These are phyloP conservation scores for Colius striatus DNA, from an alignment of 2,113 vertebrate genomes.

Conservation along the genomic window DNA sequence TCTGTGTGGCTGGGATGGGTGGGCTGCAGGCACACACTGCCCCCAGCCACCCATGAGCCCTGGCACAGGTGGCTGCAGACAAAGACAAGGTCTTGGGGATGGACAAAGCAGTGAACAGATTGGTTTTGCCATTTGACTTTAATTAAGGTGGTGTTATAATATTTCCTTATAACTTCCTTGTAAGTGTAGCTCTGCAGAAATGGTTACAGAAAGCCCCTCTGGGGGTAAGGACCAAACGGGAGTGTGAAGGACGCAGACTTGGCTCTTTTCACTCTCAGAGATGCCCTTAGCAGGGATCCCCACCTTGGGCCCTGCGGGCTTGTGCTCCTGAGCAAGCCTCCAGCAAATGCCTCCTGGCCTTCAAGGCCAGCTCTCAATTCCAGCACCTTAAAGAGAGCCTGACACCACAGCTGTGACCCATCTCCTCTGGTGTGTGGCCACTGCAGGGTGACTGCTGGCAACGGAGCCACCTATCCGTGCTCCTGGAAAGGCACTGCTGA, in stretches of 20 bases:
- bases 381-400: fast-evolving
- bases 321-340: background rate
- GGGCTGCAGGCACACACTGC: fast-evolving
- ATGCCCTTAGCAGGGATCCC: background rate
- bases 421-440: fast-evolving
- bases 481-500: fast-evolving
- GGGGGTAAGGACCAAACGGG: background rate
- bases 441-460: background rate
- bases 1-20: fast-evolving
- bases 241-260: fast-evolving
- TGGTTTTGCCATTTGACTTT: background rate
- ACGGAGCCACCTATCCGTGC: fast-evolving
- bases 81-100: background rate
- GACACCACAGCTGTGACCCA: fast-evolving
- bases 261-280: background rate
- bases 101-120: background rate
- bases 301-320: background rate
- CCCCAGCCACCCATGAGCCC: fast-evolving
- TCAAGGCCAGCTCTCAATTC: background rate
- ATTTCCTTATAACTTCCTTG: background rate
- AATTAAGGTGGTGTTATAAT: background rate
- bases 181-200: too few species aligned
- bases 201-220: background rate
- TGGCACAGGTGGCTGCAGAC: background rate
- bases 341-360: fast-evolving